Evolutionary conservation across 2,888 invertebrate species (phyloP).

Genomic region (Congeria kusceri): DNA sequence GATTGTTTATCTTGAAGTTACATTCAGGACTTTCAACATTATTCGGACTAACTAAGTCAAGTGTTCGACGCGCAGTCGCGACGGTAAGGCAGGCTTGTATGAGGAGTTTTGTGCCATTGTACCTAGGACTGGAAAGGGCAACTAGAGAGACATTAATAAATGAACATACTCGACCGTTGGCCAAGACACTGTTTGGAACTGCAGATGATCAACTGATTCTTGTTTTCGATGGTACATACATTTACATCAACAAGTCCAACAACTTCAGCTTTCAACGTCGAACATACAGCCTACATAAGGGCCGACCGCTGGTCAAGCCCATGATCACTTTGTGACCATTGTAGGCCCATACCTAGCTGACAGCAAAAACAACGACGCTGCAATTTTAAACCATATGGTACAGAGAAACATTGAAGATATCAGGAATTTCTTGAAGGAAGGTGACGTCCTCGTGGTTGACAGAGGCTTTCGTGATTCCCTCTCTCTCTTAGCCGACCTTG

Average conservation of each 20-base stretch:
- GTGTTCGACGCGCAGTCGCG: constrained; percentile 43
- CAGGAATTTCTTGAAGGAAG: constrained; percentile 36
- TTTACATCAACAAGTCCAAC: constrained; percentile 52
- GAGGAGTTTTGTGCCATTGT: constrained; percentile 30
- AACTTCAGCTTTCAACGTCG: constrained; percentile 54
- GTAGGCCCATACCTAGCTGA: constrained; percentile 57
- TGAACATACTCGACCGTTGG: constrained; percentile 41
- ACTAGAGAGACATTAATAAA: constrained; percentile 42
- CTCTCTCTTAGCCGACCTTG: constrained; percentile 40
- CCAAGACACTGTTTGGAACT: constrained; percentile 33
- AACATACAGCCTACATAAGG: constrained; percentile 50
- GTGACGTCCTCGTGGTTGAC: constrained; percentile 54
- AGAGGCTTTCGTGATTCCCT: constrained; percentile 57
- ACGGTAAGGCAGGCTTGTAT: constrained; percentile 38
- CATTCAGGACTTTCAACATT: constrained; percentile 46
- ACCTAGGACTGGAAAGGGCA: constrained; percentile 35
- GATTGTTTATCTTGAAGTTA: constrained; percentile 48
- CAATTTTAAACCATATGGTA: constrained; percentile 55
- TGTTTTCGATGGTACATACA: constrained; percentile 60
- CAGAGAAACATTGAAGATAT: constrained; percentile 51
- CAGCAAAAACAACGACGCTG: constrained; percentile 55
- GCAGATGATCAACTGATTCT: constrained; percentile 31
- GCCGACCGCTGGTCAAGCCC: constrained; percentile 52
- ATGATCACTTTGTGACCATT: constrained; percentile 55
- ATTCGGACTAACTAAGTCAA: constrained; percentile 43